These are phyloP conservation scores for Haliaeetus leucogaster DNA, from an alignment of 2,113 vertebrate genomes.

Conservation along the genomic window DNA sequence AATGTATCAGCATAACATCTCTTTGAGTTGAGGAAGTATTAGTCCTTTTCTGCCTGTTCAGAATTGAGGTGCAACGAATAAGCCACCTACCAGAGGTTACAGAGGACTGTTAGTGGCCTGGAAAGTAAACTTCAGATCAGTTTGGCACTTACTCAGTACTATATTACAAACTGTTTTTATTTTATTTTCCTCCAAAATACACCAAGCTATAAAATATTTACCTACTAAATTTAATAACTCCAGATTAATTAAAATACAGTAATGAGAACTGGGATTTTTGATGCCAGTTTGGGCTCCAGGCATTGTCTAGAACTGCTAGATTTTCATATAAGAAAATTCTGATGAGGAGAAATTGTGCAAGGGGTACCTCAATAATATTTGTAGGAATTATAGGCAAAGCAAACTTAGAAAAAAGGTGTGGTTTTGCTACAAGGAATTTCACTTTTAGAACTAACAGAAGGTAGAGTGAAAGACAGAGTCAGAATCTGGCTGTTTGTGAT, in stretches of 20 bases:
- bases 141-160: background rate
- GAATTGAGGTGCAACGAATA: background rate
- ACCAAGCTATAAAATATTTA: background rate
- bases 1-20: background rate
- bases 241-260: background rate
- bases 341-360: background rate
- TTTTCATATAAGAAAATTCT: background rate
- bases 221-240: background rate
- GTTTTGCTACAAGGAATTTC: background rate
- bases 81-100: background rate
- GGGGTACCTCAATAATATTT: background rate
- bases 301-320: background rate
- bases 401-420: background rate
- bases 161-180: background rate
- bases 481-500: background rate
- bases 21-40: background rate
- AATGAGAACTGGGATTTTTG: background rate
- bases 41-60: background rate
- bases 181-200: background rate
- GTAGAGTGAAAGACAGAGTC: background rate
- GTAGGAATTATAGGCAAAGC: background rate
- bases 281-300: background rate
- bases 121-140: background rate
- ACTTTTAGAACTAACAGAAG: background rate
- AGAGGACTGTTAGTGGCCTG: background rate